Evolutionary conservation across 2,113 vertebrate genomes (phyloP).

Genomic region (Turdus rufiventris): DNA sequence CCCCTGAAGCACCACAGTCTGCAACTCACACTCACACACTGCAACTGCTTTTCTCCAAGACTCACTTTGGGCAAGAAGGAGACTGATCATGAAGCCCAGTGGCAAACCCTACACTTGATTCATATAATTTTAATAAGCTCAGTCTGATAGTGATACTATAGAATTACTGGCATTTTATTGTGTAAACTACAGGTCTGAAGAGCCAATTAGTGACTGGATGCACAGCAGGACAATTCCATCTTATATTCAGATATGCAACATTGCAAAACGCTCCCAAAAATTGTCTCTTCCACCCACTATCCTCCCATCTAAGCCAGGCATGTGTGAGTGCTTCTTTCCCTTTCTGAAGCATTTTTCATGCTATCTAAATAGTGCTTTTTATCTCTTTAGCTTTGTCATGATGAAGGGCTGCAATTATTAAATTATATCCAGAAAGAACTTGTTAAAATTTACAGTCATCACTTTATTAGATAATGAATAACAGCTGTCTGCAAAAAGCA

Average conservation of each 20-base stretch:
- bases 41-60: background rate
- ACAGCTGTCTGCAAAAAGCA: conserved; percentile 54
- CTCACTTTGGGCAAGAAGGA: background rate
- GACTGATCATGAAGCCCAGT: background rate
- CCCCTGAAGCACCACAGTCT: background rate
- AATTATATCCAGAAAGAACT: conserved; percentile 60
- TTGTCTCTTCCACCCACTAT: background rate
- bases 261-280: background rate
- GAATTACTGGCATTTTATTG: conserved; percentile 42
- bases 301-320: background rate
- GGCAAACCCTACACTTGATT: background rate
- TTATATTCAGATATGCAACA: background rate
- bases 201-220: conserved; percentile 11
- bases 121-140: conserved; percentile 18
- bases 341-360: background rate
- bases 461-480: conserved; percentile 67
- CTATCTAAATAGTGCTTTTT: background rate
- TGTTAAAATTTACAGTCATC: conserved; percentile 33
- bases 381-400: conserved; percentile 31
- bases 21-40: background rate
- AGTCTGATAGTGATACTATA: background rate
- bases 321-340: background rate
- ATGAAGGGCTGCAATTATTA: conserved; percentile 58
- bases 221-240: background rate
- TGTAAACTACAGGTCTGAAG: conserved; percentile 19